These are phyloP conservation scores for Dendropsophus ebraccatus DNA, from an alignment of 2,113 vertebrate genomes.

Conservation along the genomic window DNA sequence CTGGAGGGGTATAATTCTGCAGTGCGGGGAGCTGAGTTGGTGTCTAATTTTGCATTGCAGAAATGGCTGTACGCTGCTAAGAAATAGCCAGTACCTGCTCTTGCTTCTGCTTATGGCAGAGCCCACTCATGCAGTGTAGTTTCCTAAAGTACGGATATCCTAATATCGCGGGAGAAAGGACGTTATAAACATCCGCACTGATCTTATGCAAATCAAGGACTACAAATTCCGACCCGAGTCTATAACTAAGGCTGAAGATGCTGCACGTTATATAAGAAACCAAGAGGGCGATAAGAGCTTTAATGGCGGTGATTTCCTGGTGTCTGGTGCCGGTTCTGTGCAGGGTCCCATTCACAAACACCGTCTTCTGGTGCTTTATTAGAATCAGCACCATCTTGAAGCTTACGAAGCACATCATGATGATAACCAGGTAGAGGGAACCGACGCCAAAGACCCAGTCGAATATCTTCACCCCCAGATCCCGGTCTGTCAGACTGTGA, in stretches of 20 bases:
- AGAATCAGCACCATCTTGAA: conserved; percentile 24
- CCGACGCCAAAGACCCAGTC: not conserved
- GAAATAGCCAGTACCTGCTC: not conserved
- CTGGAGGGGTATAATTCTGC: too few relatives aligned
- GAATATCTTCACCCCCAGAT: not conserved
- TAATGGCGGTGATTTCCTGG: not conserved
- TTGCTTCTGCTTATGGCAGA: not conserved
- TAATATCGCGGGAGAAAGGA: conserved; percentile 17
- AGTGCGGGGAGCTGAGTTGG: too few relatives aligned
- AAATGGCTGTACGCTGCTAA: not conserved
- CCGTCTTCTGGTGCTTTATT: conserved; percentile 16
- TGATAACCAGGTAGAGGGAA: not conserved
- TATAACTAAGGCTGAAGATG: not conserved
- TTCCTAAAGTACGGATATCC: conserved; percentile 24
- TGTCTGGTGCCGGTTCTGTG: not conserved
- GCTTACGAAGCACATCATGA: not conserved
- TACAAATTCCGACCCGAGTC: not conserved
- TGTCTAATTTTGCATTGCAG: too few relatives aligned
- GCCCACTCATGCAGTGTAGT: not conserved
- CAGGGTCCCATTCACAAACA: conserved; percentile 4
- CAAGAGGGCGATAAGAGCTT: conserved; percentile 10
- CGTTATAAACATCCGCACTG: not conserved
- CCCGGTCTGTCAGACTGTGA: not conserved
- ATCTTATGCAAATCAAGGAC: not conserved
- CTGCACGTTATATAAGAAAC: not conserved